Conservation (phyloP, 2,888 invertebrate genomes). For the Caenorhabditis sinica region DNA sequence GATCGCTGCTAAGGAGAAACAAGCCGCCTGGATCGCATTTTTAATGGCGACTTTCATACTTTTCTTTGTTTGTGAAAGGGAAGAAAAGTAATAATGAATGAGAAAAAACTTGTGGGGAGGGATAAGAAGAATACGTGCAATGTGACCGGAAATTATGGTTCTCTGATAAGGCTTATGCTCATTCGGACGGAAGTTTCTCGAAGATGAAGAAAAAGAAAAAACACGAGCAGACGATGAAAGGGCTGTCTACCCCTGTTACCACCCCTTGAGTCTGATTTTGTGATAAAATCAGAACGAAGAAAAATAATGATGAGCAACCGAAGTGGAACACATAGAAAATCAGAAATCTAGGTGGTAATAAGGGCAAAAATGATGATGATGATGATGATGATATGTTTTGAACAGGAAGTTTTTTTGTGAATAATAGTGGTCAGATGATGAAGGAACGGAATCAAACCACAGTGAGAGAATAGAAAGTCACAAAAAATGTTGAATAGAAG, state of each 20-base stretch:
- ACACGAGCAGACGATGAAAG: background rate
- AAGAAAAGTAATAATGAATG: background rate
- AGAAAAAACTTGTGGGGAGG: background rate
- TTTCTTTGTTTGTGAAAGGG: background rate
- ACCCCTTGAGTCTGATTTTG: too few relatives aligned
- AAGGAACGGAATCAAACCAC: background rate
- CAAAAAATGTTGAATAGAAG: too few relatives aligned
- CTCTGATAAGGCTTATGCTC: background rate
- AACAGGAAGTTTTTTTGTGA: background rate
- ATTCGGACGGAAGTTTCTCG: constrained; percentile 13
- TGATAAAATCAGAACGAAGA: background rate
- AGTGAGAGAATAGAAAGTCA: background rate
- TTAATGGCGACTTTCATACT: constrained; percentile 12
- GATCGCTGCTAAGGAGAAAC: constrained; percentile 19
- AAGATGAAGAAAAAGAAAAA: constrained; percentile 1
- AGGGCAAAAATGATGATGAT: background rate
- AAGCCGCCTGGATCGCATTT: constrained; percentile 15
- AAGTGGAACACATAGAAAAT: background rate
- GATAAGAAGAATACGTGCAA: constrained; percentile 2
- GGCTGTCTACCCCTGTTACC: background rate
- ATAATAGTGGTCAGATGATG: background rate
- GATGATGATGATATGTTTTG: background rate
- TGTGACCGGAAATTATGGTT: constrained; percentile 9
- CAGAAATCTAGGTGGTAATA: constrained; percentile 2
- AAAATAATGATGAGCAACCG: background rate